Evolutionary conservation across 2,888 invertebrate species (phyloP).

Genomic region (Pinctada fucata): DNA sequence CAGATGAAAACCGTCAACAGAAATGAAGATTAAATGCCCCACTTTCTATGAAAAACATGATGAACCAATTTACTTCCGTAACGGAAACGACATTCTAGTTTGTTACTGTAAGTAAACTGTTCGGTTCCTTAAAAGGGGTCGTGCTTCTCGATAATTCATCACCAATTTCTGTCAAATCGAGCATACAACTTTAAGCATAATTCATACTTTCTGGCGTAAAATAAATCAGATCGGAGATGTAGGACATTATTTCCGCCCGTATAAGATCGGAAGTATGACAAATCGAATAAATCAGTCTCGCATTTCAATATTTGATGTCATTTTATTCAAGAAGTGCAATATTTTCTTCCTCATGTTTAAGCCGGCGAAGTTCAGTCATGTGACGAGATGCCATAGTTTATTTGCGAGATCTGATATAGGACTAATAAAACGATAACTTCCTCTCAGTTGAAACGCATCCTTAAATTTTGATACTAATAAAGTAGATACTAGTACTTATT

Average conservation of each 20-base stretch:
- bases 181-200: slow-evolving; percentile 29
- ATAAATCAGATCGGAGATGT: background rate
- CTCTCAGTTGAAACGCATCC: too few relatives aligned
- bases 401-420: too few relatives aligned
- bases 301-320: background rate
- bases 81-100: slow-evolving; percentile 34
- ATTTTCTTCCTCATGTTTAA: background rate
- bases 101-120: slow-evolving; percentile 37
- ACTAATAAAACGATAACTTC: too few relatives aligned
- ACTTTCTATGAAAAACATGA: slow-evolving; percentile 34
- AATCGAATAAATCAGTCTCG: background rate
- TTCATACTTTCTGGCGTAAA: slow-evolving; percentile 17
- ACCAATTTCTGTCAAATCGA: slow-evolving; percentile 29
- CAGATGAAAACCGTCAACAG: slow-evolving; percentile 40
- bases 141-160: slow-evolving; percentile 37
- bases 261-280: slow-evolving; percentile 11
- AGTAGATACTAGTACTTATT: too few relatives aligned
- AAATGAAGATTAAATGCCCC: slow-evolving; percentile 39
- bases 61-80: slow-evolving; percentile 32
- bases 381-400: too few relatives aligned
- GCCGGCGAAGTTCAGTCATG: too few relatives aligned
- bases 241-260: background rate
- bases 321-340: background rate
- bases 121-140: slow-evolving; percentile 44
- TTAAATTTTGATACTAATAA: too few relatives aligned